phyloP scores from a whole-genome alignment of 2,797 vertebrate species.

The Ceryle rudis region DNA sequence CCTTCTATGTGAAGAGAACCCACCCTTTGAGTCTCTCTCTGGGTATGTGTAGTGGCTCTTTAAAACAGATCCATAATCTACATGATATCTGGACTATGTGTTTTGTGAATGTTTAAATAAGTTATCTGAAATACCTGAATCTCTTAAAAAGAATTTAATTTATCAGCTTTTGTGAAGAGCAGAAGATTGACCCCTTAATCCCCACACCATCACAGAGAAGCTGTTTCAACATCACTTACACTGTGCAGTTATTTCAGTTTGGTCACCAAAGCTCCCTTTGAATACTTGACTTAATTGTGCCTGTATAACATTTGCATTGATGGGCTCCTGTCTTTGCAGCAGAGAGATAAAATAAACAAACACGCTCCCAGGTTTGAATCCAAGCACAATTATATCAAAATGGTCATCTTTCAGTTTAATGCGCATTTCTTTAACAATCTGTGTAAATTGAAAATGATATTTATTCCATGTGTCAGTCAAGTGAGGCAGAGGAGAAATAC shows the following conservation, averaged over 20 bases:
- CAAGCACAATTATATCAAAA: slow-evolving; percentile 26
- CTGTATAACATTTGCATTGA: neutral
- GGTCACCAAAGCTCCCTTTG: neutral
- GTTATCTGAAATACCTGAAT: neutral
- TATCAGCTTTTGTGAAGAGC: neutral
- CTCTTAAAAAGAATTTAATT: neutral
- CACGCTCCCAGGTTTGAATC: slow-evolving; percentile 64
- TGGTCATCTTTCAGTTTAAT: neutral
- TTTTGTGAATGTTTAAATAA: neutral
- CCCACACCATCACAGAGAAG: neutral
- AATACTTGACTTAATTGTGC: neutral
- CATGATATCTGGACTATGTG: neutral
- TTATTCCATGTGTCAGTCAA: neutral
- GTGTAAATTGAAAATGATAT: neutral
- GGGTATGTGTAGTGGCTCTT: neutral
- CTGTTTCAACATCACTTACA: slow-evolving; percentile 20
- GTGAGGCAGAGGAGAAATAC: neutral
- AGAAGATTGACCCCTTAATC: neutral
- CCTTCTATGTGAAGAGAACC: neutral
- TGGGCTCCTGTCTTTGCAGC: neutral
- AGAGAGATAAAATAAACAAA: slow-evolving; percentile 27
- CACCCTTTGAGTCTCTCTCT: neutral
- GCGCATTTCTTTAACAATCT: slow-evolving; percentile 54
- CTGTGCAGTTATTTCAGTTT: neutral
- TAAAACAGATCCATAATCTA: neutral